Evolutionary conservation across 2,888 invertebrate species (phyloP).

Genomic region (Lasius fuliginosus): DNA sequence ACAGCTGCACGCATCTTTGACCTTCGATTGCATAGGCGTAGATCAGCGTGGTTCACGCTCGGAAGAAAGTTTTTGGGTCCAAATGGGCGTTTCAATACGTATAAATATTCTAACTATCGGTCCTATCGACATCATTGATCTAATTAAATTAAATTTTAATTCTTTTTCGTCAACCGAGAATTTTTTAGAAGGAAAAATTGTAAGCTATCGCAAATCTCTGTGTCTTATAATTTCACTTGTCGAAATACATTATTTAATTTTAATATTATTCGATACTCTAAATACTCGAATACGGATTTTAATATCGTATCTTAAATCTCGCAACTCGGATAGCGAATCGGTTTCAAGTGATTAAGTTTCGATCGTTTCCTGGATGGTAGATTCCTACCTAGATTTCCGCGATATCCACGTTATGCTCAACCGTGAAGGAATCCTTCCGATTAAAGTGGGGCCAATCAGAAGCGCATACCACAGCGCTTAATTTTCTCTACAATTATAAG

Average conservation of each 20-base stretch:
- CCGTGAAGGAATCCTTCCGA: background rate
- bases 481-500: constrained; percentile 29
- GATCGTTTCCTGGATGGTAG: background rate
- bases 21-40: constrained; percentile 70
- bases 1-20: constrained; percentile 73
- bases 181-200: background rate
- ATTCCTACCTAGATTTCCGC: background rate
- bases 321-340: background rate
- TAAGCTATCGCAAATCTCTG: background rate
- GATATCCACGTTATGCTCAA: background rate
- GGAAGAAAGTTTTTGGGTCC: background rate
- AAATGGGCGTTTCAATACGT: background rate
- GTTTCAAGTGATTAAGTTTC: background rate
- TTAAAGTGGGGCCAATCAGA: constrained; percentile 11
- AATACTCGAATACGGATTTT: background rate
- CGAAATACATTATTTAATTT: background rate
- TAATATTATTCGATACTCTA: background rate
- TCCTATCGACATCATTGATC: background rate
- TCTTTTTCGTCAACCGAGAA: background rate
- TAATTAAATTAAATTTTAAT: background rate
- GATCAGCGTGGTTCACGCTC: constrained; percentile 17
- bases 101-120: background rate
- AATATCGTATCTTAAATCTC: background rate
- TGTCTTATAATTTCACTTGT: background rate
- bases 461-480: background rate